Base-by-base conservation (phyloP, 2,888 invertebrate genomes). In the Acrocyrtus sp. region DNA sequence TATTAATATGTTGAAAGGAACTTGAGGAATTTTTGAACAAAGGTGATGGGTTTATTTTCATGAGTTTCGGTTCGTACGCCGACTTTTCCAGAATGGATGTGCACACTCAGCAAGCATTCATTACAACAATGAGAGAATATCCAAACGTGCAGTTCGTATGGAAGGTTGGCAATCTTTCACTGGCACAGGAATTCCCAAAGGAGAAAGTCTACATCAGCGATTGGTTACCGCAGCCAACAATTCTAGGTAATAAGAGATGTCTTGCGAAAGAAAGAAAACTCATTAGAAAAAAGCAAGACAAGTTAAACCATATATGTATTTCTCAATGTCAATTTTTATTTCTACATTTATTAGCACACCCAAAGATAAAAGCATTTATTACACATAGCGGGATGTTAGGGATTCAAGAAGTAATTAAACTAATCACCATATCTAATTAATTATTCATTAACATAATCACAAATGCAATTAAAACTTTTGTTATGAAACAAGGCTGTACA, bases 191-290 rank as follows among this genome's bases (percentile, higher is more conserved):
- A n/a, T 47, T 68, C 53, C 45, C 50, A 3, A 29, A 39, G 12
- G 19, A 39, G 1, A 68, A 68, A 26, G 45, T 68, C 1, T 53
- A 51, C 51, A 58, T 68, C 4, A 45, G n/a, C 10, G 41, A 41
- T 10, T 68, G 68, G 68, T 45, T 68, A 51, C 58, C 58, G 1
- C 68, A 68, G 34, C 68, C 60, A 53, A 61, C 60, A 10, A 60
- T 68, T 53, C 47, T 68, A 21, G 65, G 65, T 65, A 50, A n/a
- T n/a, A n/a, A n/a, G n/a, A n/a, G n/a, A n/a, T n/a, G n/a, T n/a
- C n/a, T n/a, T n/a, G n/a, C n/a, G n/a, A n/a, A n/a, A n/a, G n/a
- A n/a, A n/a, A n/a, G n/a, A n/a, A n/a, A n/a, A n/a, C n/a, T n/a
- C n/a, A n/a, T n/a, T n/a, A n/a, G n/a, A n/a, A n/a, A n/a, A n/a